Evolutionary conservation across 2,888 invertebrate species (phyloP), one percentile per base, ranked within the genome.

Genomic region (Himalopsyche japonica): DNA sequence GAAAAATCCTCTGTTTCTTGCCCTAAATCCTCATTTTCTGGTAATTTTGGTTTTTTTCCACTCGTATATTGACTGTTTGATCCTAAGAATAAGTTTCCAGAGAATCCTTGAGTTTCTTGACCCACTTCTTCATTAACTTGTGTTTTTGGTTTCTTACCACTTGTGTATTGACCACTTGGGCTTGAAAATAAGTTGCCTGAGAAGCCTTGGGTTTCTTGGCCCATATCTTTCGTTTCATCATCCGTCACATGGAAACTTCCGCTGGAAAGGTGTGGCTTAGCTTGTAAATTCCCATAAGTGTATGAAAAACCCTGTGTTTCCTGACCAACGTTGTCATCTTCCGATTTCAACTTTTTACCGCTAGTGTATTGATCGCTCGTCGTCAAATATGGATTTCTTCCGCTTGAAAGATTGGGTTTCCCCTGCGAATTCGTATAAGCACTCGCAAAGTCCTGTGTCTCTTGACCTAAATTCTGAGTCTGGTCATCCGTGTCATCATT

Each of bases 391-490:
- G 57, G 10, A 24, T 57, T 57, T 20, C 20, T 57, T 57, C 20
- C 57, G 3, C 7, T 20, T 8, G 57, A 20, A 24, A 57, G 7
- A n/a, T 57, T n/a, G 20, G 57, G 57, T 20, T 57, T 57, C n/a
- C 20, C 57, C 15, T 57, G 57, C 20, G 20, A 57, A 57, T 57
- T 57, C 24, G 20, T 20, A 10, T n/a, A 57, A 57, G 24, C 15
- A 7, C 15, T 57, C 3, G 49, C 20, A 20, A 57, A 57, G 85
- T 87, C 88, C 85, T 89, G 88, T 7, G 87, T 83, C 80, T 88
- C 87, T 84, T 89, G 89, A 34, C 88, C 89, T 47, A 88, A 87
- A 83, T 89, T 87, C 87, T 89, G 88, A 83, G 88, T 84, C 47
- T 88, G 87, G 79, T 88, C 87, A 86, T 84, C 84, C 80, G 87